A percentile compares a stretch with the other conserved stretches of the same genome.
Conservation (phyloP, 1,140 invertebrate species). For the Melitaea cinxia region DNA sequence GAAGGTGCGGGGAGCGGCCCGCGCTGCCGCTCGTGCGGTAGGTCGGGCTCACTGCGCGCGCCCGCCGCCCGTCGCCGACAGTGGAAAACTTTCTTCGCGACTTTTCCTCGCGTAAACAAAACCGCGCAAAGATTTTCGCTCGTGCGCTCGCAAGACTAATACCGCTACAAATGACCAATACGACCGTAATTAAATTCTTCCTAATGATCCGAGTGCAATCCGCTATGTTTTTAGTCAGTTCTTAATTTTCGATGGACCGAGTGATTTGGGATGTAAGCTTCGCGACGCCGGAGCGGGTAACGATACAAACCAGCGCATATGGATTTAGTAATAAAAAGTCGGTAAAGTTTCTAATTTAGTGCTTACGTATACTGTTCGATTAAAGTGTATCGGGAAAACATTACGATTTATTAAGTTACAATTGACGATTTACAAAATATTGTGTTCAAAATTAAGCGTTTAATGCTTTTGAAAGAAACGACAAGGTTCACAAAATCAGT, state of each 20-base stretch:
- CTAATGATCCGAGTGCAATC: conserved; percentile 15
- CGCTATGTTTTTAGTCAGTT: conserved; percentile 10
- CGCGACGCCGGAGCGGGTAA: conserved; percentile 55
- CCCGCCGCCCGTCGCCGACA: conserved; percentile 65
- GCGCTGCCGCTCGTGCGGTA: conserved; percentile 73
- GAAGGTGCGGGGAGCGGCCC: conserved; percentile 69
- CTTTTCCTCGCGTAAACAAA: conserved; percentile 77
- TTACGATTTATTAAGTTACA: too few species aligned
- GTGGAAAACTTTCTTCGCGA: conserved; percentile 79
- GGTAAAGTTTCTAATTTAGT: conserved; percentile 69
- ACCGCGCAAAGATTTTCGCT: conserved; percentile 41
- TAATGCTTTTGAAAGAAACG: neutral
- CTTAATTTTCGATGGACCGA: conserved; percentile 30
- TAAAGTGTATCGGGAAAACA: too few species aligned
- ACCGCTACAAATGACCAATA: conserved; percentile 10
- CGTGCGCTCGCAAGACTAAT: conserved; percentile 31
- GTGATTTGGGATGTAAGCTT: conserved; percentile 56
- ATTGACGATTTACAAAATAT: too few species aligned
- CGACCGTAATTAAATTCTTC: conserved; percentile 8
- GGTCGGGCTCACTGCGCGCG: conserved; percentile 78
- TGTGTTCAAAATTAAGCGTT: neutral
- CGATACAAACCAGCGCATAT: conserved; percentile 59
- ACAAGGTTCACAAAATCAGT: neutral
- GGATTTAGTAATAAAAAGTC: conserved; percentile 80
- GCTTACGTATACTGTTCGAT: conserved; percentile 27